These are phyloP conservation scores for Noctilio leporinus DNA, from an alignment of 2,113 vertebrate genomes.

Conservation along the genomic window DNA sequence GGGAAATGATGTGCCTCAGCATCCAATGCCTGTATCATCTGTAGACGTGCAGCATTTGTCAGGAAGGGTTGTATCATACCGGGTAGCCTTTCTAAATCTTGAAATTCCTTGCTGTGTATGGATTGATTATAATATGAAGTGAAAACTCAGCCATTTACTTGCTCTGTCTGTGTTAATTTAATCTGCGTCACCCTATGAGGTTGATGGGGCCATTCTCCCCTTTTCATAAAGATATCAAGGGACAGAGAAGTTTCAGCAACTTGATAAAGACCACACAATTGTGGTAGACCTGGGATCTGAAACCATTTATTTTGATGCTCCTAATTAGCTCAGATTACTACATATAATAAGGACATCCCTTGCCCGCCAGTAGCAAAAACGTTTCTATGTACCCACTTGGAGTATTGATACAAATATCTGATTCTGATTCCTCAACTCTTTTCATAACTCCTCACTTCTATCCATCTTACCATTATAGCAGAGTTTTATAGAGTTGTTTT, in stretches of 20 bases:
- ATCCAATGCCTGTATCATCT: neutral
- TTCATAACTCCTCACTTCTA: neutral
- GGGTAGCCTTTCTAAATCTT: neutral
- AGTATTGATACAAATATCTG: neutral
- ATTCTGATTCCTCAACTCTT: conserved; percentile 30
- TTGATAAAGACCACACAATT: neutral
- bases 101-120: neutral
- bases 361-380: neutral
- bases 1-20: neutral
- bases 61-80: neutral
- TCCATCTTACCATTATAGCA: conserved; percentile 24
- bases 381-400: neutral
- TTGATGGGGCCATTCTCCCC: neutral
- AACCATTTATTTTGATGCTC: neutral
- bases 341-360: neutral
- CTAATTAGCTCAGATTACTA: neutral
- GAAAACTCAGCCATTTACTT: neutral
- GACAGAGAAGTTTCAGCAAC: neutral
- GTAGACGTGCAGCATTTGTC: neutral
- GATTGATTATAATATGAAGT: neutral
- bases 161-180: neutral
- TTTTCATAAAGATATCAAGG: neutral
- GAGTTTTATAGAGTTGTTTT: conserved; percentile 42
- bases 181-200: neutral
- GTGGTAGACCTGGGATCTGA: neutral